Evolutionary conservation across 2,888 invertebrate genomes (phyloP).

Genomic region (Isoperla grammatica): DNA sequence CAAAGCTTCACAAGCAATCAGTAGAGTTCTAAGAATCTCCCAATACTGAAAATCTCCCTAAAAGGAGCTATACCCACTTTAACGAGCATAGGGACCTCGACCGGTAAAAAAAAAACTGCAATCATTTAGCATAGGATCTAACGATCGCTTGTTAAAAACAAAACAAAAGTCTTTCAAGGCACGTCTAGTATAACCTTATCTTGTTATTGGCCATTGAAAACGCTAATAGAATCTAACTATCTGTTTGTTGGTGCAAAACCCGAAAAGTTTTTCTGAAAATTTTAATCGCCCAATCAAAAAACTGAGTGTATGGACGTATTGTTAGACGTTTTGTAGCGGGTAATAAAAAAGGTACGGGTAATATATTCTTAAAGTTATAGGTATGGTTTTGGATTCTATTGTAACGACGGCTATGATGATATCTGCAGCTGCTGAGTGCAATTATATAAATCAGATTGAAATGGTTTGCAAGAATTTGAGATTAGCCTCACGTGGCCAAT

Average conservation of each 20-base stretch:
- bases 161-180: neutral
- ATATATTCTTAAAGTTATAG: no score
- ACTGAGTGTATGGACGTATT: neutral
- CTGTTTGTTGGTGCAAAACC: neutral
- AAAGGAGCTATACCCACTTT: constrained; percentile 12
- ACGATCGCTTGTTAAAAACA: constrained; percentile 1
- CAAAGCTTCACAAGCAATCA: constrained; percentile 1
- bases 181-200: neutral
- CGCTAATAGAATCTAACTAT: neutral
- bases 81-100: constrained; percentile 4
- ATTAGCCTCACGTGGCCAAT: no score
- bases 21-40: neutral
- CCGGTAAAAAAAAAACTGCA: constrained; percentile 1
- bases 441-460: no score
- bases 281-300: neutral
- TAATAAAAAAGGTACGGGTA: no score
- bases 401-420: no score
- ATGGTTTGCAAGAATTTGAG: no score
- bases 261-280: neutral
- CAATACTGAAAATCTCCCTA: constrained; percentile 10
- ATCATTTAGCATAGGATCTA: constrained; percentile 6
- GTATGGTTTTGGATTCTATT: no score
- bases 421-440: no score
- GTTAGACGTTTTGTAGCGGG: no score
- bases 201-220: neutral